Evolutionary conservation across 2,113 vertebrate genomes (phyloP), one percentile per base, ranked within the genome.

Genomic region (Lophius piscatorius): DNA sequence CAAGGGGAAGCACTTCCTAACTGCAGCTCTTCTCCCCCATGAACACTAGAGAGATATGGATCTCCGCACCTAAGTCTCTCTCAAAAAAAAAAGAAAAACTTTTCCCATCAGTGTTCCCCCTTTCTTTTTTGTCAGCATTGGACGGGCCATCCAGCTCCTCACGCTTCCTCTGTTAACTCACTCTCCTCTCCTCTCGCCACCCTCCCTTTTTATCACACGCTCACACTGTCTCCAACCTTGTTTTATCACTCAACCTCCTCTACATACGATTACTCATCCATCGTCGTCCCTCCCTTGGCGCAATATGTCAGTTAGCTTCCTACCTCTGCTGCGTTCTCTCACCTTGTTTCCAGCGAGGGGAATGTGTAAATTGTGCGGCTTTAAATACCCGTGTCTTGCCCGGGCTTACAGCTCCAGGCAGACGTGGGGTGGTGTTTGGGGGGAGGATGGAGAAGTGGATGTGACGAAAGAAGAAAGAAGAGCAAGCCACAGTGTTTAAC

Each of bases 331-430:
- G 35, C 0, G 7, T 55, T 70, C 67, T 73, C 46, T 73, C 75
- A 78, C 80, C 76, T 76, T 65, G 62, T 51, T 70, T 55, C 36
- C 47, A 40, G 48, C 35, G 52, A 39, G 38, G 42, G 9, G 47
- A 68, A 83, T 68, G 90, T 89, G 89, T 86, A 90, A 91, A 91
- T 88, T 89, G 81, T 64, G 71, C 80, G 81, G 51, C 89, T 89
- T 90, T 90, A 87, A 91, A 90, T 91, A 91, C 70, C 79, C 44
- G 44, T 81, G 84, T 80, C 75, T 79, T 80, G 59, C 49, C 29
- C 41, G 12, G 70, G 66, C 69, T 82, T 68, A 72, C 73, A 84
- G 73, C 65, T 76, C 38, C 8, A 20, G 24, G 28, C 3, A 51
- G 24, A 38, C 16, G 44, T n/a, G n/a, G n/a, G n/a, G n/a, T n/a